Percentiles rank a stretch among this genome's conserved stretches.
Evolutionary conservation across 2,888 invertebrate species (phyloP).

Genomic region (Nemoura dubitans): DNA sequence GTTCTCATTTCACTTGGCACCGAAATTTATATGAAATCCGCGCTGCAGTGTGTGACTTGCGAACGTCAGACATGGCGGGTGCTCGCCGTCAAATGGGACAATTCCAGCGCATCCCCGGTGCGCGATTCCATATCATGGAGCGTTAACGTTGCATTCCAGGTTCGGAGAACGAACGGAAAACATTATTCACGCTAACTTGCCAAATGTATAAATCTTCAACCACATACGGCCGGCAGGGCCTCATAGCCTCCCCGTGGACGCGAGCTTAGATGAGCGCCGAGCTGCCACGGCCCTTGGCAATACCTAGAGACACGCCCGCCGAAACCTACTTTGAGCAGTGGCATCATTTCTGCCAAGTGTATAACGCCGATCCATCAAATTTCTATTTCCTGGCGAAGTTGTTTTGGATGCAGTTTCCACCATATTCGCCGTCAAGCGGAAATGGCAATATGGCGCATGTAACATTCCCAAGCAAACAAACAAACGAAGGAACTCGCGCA

Average conservation of each 20-base stretch:
- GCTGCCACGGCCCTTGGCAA: not conserved
- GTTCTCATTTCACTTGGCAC: not conserved
- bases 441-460: conserved; percentile 26
- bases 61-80: no score
- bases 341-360: not conserved
- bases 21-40: not conserved
- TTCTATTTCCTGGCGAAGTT: conserved; percentile 13
- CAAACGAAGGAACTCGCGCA: not conserved
- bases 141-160: not conserved
- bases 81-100: not conserved
- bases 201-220: conserved; percentile 4
- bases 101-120: not conserved
- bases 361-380: conserved; percentile 4
- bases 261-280: not conserved
- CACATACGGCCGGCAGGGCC: not conserved
- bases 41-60: not conserved
- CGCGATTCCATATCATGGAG: not conserved
- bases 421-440: conserved; percentile 16
- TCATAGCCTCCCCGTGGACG: not conserved
- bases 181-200: conserved; percentile 7
- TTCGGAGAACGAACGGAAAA: not conserved
- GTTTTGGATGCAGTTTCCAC: conserved; percentile 18
- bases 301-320: not conserved
- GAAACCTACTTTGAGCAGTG: not conserved
- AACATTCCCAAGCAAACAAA: not conserved